Percentiles rank a stretch among this genome's conserved stretches.
phyloP scores from a whole-genome alignment of 1,140 invertebrate species.

The Hirudo medicinalis region DNA sequence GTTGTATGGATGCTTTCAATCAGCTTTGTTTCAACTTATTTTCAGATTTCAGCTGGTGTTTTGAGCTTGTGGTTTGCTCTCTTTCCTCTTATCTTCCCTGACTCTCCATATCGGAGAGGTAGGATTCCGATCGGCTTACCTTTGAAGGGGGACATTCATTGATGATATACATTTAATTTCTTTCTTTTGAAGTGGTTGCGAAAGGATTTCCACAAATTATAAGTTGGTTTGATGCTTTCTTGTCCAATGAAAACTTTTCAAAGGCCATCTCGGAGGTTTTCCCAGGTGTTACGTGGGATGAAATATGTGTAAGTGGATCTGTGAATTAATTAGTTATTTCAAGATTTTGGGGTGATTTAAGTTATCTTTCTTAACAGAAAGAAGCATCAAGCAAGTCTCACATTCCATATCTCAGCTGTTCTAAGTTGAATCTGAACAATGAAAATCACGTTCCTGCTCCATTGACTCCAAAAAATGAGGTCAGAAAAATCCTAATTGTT shows the following conservation, averaged over 20 bases:
- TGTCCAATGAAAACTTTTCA: background rate
- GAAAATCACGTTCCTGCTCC: too few relatives aligned
- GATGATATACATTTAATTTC: background rate
- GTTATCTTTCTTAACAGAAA: too few relatives aligned
- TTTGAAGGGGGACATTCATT: background rate
- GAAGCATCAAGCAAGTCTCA: too few relatives aligned
- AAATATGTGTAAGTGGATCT: background rate
- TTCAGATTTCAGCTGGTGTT: constrained; percentile 3
- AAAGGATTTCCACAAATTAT: background rate
- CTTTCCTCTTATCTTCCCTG: background rate
- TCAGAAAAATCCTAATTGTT: too few relatives aligned
- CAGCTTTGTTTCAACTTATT: background rate
- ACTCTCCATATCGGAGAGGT: background rate
- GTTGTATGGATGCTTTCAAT: too few relatives aligned
- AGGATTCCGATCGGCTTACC: background rate
- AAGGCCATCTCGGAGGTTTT: background rate
- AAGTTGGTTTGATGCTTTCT: constrained; percentile 9
- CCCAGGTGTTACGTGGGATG: background rate
- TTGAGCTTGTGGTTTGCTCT: constrained; percentile 1
- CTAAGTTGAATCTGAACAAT: too few relatives aligned
- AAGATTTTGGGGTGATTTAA: too few relatives aligned
- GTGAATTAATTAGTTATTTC: too few relatives aligned
- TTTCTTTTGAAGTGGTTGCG: background rate
- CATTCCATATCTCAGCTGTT: too few relatives aligned
- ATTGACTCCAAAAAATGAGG: too few relatives aligned